Evolutionary conservation across 1,140 invertebrate genomes (phyloP).

Genomic region (Aphelenchoides besseyi): DNA sequence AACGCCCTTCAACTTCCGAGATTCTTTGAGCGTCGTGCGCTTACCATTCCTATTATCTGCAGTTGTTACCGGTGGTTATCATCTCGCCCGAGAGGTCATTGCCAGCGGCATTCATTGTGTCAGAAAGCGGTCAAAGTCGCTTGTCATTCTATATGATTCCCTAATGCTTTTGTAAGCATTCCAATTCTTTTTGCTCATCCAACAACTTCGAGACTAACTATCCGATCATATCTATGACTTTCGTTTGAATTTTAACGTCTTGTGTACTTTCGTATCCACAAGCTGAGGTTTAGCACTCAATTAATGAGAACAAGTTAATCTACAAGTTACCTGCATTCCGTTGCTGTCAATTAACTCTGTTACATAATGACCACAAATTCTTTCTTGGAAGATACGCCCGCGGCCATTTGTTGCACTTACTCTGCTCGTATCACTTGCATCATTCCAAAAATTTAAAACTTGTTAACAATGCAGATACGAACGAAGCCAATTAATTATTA

Average conservation of each 20-base stretch:
- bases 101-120: background rate
- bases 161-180: too few species aligned
- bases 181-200: too few species aligned
- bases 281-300: too few species aligned
- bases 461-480: background rate
- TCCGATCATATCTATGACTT: too few species aligned
- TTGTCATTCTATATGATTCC: too few species aligned
- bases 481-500: background rate
- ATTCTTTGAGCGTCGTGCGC: background rate
- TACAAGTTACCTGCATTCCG: background rate
- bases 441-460: background rate
- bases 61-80: background rate
- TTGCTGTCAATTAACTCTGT: background rate
- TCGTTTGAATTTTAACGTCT: background rate
- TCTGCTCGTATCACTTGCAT: background rate
- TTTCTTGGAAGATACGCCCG: background rate
- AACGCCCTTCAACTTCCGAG: background rate
- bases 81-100: too few species aligned
- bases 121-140: background rate
- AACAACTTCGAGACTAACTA: too few species aligned
- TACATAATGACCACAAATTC: background rate
- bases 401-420: background rate
- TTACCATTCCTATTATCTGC: background rate
- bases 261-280: too few species aligned
- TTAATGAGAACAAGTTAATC: too few species aligned